phyloP scores from a whole-genome alignment of 2,888 invertebrate species.

The Palloptera scutellata region DNA sequence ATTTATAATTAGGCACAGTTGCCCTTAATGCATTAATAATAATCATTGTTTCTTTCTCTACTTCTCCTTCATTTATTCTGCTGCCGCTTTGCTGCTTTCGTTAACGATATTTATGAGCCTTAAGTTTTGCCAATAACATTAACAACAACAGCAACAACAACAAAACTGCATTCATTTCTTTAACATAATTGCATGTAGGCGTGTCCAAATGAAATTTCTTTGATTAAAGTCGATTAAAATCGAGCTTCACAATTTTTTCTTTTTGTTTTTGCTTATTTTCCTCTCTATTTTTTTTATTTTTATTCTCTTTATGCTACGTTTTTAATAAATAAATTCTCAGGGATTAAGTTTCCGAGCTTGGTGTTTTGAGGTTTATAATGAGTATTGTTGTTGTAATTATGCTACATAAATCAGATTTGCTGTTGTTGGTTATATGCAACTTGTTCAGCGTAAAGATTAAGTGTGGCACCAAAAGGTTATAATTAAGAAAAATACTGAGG shows the following conservation, averaged over 20 bases:
- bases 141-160: neutral
- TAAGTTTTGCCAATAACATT: neutral
- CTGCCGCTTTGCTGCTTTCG: conserved; percentile 2
- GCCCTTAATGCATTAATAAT: conserved; percentile 59
- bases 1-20: conserved; percentile 54
- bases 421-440: no score
- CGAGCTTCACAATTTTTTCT: conserved; percentile 38
- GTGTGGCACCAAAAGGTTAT: no score
- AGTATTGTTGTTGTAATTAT: conserved; percentile 27
- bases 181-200: conserved; percentile 59
- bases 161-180: conserved; percentile 48
- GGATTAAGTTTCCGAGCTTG: conserved; percentile 15
- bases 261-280: neutral
- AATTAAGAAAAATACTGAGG: no score
- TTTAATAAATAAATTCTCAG: conserved; percentile 23
- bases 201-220: conserved; percentile 51
- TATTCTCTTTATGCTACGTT: neutral
- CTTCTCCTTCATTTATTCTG: neutral
- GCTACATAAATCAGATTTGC: neutral
- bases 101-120: neutral
- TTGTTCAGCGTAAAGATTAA: no score
- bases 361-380: no score
- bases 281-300: neutral
- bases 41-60: conserved; percentile 38
- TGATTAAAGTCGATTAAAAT: conserved; percentile 61